These are phyloP conservation scores for Anoplophora glabripennis DNA, from an alignment of 1,140 invertebrate genomes.

Conservation along the genomic window DNA sequence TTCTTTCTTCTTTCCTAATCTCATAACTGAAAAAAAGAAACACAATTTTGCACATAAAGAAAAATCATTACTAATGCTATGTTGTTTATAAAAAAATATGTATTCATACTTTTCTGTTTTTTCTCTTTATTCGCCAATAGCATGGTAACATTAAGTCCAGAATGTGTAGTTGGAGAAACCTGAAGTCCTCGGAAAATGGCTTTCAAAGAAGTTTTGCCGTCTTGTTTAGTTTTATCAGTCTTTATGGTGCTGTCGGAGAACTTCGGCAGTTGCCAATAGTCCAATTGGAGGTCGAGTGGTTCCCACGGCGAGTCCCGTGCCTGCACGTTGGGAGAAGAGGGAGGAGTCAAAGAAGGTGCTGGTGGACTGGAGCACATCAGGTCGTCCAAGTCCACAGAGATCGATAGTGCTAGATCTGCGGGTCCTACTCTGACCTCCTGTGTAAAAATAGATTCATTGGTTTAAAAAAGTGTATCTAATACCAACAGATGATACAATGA, in stretches of 20 bases:
- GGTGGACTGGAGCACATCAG: conserved; percentile 57
- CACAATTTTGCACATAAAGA: too few relatives aligned
- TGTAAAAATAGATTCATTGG: background rate
- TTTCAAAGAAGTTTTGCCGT: conserved; percentile 63
- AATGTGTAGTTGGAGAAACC: conserved; percentile 63
- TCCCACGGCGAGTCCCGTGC: conserved; percentile 61
- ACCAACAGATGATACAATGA: conserved; percentile 11
- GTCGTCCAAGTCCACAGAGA: conserved; percentile 72
- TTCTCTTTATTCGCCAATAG: conserved; percentile 92
- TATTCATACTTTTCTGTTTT: conserved; percentile 81
- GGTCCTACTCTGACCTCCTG: conserved; percentile 84
- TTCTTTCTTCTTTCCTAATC: conserved; percentile 94
- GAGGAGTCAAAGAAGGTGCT: conserved; percentile 54
- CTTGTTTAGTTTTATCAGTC: conserved; percentile 45
- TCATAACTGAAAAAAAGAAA: conserved; percentile 72
- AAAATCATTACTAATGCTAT: too few relatives aligned
- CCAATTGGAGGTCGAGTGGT: conserved; percentile 87
- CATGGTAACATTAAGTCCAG: conserved; percentile 60
- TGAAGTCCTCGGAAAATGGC: conserved; percentile 78
- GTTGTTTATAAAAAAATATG: too few relatives aligned
- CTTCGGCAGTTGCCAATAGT: conserved; percentile 77
- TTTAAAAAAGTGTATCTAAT: background rate
- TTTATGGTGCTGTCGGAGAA: conserved; percentile 45
- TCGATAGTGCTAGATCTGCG: conserved; percentile 63
- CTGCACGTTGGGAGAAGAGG: conserved; percentile 56